Percentiles rank a stretch among this genome's conserved stretches.
These are phyloP conservation scores for Anoncus sp. DNA, from an alignment of 2,888 invertebrate genomes.

Conservation along the genomic window DNA sequence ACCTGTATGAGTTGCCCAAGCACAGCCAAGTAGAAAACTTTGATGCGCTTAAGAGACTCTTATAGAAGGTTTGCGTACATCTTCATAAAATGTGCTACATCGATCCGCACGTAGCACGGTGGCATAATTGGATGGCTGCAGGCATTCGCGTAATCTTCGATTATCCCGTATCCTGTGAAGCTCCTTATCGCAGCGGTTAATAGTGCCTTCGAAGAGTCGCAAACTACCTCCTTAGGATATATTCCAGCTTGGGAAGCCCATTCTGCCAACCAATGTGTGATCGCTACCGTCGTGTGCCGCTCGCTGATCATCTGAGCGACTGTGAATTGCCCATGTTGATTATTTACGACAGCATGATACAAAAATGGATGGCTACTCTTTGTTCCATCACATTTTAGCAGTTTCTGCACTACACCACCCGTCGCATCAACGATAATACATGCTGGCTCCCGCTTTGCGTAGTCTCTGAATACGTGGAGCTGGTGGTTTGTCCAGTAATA, in stretches of 20 bases:
- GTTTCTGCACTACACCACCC: slow-evolving; percentile 52
- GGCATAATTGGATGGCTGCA: slow-evolving; percentile 38
- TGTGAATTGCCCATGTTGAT: slow-evolving; percentile 60
- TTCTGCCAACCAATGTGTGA: slow-evolving; percentile 64
- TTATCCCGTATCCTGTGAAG: slow-evolving; percentile 56
- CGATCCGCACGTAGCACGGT: slow-evolving; percentile 57
- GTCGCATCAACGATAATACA: slow-evolving; percentile 62
- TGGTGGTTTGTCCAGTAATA: slow-evolving; percentile 62
- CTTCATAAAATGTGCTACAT: slow-evolving; percentile 63
- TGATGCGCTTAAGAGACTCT: neutral
- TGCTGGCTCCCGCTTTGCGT: slow-evolving; percentile 17
- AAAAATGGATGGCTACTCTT: slow-evolving; percentile 54
- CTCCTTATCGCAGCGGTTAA: slow-evolving; percentile 58
- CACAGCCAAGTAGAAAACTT: neutral
- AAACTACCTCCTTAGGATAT: slow-evolving; percentile 61
- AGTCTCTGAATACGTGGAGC: slow-evolving; percentile 58
- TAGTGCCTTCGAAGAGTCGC: slow-evolving; percentile 63
- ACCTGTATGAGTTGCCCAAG: neutral
- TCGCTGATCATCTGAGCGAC: slow-evolving; percentile 66
- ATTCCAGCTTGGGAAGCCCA: slow-evolving; percentile 64
- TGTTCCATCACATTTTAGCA: slow-evolving; percentile 34
- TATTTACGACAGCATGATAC: slow-evolving; percentile 56
- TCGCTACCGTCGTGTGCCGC: slow-evolving; percentile 54
- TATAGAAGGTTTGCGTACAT: slow-evolving; percentile 30
- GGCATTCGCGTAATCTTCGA: slow-evolving; percentile 63